phyloP scores from a whole-genome alignment of 2,888 invertebrate genomes.

The Euplexia lucipara region DNA sequence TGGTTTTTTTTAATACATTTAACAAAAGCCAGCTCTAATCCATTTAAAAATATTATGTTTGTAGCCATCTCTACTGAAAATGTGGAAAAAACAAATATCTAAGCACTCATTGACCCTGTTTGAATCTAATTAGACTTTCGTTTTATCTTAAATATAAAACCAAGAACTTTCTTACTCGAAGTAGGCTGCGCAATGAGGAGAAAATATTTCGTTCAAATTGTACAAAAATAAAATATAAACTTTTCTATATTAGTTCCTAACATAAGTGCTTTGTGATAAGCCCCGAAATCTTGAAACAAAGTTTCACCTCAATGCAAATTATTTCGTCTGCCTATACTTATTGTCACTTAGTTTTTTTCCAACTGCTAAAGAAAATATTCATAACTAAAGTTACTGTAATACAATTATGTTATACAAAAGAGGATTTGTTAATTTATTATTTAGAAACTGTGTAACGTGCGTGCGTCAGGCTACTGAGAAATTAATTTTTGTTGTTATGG shows the following conservation, averaged over 20 bases:
- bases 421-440: background rate
- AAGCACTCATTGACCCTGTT: constrained; percentile 28
- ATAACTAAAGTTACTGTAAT: background rate
- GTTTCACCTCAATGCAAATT: constrained; percentile 55
- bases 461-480: too few species aligned
- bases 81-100: constrained; percentile 4
- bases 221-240: constrained; percentile 37
- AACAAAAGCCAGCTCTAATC: too few species aligned
- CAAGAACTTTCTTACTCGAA: constrained; percentile 8
- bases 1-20: too few species aligned
- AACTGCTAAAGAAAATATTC: constrained; percentile 18
- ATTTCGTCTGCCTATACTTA: too few species aligned
- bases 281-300: constrained; percentile 58
- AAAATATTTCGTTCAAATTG: constrained; percentile 33
- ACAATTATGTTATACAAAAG: background rate
- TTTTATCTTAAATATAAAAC: constrained; percentile 21
- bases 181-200: constrained; percentile 19
- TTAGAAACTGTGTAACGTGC: background rate
- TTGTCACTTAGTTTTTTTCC: constrained; percentile 52
- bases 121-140: constrained; percentile 13
- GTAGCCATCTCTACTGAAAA: background rate
- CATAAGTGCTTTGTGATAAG: constrained; percentile 65
- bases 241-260: constrained; percentile 54
- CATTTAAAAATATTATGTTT: too few species aligned
- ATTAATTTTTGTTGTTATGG: too few species aligned